Percentiles rank a stretch among this genome's conserved stretches.
Conservation (phyloP, 2,888 invertebrate genomes). For the Gastracanthus pulcherrimus region DNA sequence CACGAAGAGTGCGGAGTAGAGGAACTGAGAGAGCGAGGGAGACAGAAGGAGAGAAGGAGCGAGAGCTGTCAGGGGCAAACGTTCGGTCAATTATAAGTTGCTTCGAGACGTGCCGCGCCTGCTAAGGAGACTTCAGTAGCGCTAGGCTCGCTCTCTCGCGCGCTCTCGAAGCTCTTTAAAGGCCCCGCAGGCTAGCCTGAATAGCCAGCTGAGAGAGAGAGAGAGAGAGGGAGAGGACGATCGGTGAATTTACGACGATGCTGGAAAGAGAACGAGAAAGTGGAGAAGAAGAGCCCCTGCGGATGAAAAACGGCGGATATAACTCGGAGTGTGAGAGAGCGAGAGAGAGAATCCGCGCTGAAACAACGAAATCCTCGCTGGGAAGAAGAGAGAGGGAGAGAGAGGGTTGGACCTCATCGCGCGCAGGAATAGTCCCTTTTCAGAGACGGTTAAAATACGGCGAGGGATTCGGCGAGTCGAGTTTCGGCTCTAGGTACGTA, state of each 20-base stretch:
- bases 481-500: too few relatives aligned
- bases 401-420: not conserved
- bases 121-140: slow-evolving; percentile 33
- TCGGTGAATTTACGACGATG: slow-evolving; percentile 30
- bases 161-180: too few relatives aligned
- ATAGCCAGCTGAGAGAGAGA: too few relatives aligned
- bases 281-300: not conserved
- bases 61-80: slow-evolving; percentile 69
- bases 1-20: slow-evolving; percentile 47
- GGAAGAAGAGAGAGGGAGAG: not conserved
- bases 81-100: slow-evolving; percentile 72
- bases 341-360: slow-evolving; percentile 20
- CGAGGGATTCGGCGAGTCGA: not conserved
- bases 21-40: not conserved
- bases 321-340: not conserved
- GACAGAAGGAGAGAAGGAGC: not conserved
- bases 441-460: slow-evolving; percentile 25
- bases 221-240: slow-evolving; percentile 20
- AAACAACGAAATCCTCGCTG: slow-evolving; percentile 42
- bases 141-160: not conserved
- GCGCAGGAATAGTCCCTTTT: slow-evolving; percentile 20
- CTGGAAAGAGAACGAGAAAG: slow-evolving; percentile 13
- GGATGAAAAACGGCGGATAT: slow-evolving; percentile 45
- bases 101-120: slow-evolving; percentile 66
- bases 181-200: not conserved